Conservation (phyloP, 2,113 vertebrate species). For the Crotalus viridis region DNA sequence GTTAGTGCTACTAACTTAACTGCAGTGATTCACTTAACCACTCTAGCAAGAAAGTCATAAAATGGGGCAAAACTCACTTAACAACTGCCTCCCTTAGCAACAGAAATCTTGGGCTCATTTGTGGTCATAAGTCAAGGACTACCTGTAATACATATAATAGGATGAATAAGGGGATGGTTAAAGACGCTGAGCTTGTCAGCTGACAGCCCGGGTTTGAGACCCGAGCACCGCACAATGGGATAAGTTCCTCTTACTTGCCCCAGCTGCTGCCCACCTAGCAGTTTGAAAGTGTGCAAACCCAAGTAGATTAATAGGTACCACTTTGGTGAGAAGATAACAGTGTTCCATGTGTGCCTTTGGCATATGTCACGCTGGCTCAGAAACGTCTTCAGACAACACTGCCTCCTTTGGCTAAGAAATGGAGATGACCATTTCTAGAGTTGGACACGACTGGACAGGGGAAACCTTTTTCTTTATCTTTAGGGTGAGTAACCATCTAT, state of each 20-base stretch:
- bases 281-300: neutral
- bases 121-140: too few species aligned
- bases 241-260: neutral
- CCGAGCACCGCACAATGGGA: neutral
- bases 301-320: neutral
- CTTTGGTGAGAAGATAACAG: too few species aligned
- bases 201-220: neutral
- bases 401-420: too few species aligned
- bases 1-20: neutral
- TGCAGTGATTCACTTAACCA: neutral
- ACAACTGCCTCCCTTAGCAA: neutral
- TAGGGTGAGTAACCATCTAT: neutral
- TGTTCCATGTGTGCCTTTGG: too few species aligned
- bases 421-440: too few species aligned
- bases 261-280: too few species aligned
- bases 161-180: neutral
- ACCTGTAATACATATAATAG: neutral
- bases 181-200: neutral
- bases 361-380: too few species aligned
- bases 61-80: neutral
- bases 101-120: too few species aligned
- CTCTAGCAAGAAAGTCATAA: neutral
- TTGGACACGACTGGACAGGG: too few species aligned
- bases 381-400: too few species aligned
- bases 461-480: too few species aligned